Evolutionary conservation across 2,797 vertebrate species (phyloP).

Genomic region (Pempheris klunzingeri): DNA sequence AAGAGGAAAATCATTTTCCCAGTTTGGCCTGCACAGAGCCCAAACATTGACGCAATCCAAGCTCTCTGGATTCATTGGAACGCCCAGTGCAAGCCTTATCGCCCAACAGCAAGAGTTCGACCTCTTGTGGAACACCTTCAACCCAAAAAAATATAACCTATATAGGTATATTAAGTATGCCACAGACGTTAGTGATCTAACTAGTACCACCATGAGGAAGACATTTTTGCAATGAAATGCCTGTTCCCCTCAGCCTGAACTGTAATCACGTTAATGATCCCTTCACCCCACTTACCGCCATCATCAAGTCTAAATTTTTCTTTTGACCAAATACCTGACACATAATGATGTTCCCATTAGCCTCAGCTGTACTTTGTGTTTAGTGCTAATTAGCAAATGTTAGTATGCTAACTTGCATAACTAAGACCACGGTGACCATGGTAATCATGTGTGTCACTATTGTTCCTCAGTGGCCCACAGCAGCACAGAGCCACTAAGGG

Average conservation of each 20-base stretch:
- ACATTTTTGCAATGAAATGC: not conserved
- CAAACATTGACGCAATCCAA: not conserved
- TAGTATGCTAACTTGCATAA: not conserved
- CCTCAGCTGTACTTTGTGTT: not conserved
- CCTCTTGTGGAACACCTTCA: not conserved
- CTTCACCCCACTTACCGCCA: not conserved
- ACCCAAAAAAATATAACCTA: no score
- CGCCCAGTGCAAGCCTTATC: not conserved
- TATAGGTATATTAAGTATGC: no score
- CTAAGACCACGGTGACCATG: not conserved
- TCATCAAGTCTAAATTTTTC: not conserved
- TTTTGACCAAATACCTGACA: not conserved
- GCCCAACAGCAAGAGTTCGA: not conserved
- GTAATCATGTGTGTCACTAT: not conserved
- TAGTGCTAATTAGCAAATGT: not conserved
- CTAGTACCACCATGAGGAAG: not conserved
- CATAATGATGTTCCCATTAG: not conserved
- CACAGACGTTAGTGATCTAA: not conserved
- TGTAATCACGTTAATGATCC: constrained; percentile 1
- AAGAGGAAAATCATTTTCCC: not conserved
- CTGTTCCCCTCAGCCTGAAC: not conserved
- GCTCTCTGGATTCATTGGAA: constrained; percentile 1
- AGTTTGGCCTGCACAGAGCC: not conserved
- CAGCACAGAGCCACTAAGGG: not conserved
- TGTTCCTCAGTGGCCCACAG: not conserved